Evolutionary conservation across 2,888 invertebrate species (phyloP).

Genomic region (Arrhopalites spinosus): DNA sequence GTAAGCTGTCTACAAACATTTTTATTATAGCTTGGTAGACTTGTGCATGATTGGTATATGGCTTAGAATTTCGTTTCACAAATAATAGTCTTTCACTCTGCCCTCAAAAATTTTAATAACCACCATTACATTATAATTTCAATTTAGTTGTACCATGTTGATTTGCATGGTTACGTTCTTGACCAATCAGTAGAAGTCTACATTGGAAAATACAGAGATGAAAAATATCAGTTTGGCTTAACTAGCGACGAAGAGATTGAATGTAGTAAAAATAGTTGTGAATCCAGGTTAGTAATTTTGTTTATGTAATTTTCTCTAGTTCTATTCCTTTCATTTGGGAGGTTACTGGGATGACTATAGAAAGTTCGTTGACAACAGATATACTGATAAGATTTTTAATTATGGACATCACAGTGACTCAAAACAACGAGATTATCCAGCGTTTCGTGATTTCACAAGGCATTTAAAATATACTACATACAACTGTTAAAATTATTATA

Average conservation of each 20-base stretch:
- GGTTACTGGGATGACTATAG: constrained; percentile 51
- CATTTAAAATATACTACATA: constrained; percentile 7
- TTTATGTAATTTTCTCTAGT: constrained; percentile 32
- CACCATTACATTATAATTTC: neutral
- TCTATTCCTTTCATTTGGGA: constrained; percentile 43
- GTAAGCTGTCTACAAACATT: too few relatives aligned
- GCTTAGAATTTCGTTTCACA: too few relatives aligned
- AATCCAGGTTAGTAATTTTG: constrained; percentile 2
- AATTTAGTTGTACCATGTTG: constrained; percentile 24
- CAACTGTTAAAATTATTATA: neutral
- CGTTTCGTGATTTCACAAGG: constrained; percentile 46
- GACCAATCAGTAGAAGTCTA: constrained; percentile 56
- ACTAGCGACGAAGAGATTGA: neutral
- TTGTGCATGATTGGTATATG: neutral
- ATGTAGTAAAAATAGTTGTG: neutral
- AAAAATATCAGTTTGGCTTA: constrained; percentile 16
- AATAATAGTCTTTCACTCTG: too few relatives aligned
- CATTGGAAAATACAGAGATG: constrained; percentile 54
- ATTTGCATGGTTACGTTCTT: constrained; percentile 53
- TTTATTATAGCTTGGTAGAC: too few relatives aligned
- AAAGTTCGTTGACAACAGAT: constrained; percentile 52
- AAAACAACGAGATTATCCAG: neutral
- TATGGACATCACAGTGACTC: constrained; percentile 1
- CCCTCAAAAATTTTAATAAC: neutral
- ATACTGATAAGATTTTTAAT: constrained; percentile 35